Conservation (phyloP, 1,140 invertebrate genomes). For the Lerema accius region DNA sequence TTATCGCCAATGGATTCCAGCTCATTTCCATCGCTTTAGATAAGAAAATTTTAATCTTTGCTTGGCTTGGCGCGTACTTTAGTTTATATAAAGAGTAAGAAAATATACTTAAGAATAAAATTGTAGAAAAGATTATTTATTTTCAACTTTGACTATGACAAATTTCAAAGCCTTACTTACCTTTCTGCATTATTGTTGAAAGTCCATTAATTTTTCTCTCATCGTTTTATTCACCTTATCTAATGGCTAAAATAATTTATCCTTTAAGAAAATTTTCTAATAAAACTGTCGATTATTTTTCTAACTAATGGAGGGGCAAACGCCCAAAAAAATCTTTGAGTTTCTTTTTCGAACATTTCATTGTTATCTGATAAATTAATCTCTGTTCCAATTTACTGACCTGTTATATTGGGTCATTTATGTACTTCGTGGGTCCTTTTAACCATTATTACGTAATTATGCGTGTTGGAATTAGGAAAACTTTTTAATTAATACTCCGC, state of each 20-base stretch:
- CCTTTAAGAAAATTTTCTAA: too few relatives aligned
- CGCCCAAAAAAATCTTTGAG: too few relatives aligned
- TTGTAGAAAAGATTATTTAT: background rate
- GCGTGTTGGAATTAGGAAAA: constrained; percentile 11
- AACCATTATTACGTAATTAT: constrained; percentile 11
- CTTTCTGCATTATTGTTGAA: too few relatives aligned
- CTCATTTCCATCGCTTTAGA: constrained; percentile 9
- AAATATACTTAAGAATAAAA: background rate
- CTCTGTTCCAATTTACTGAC: constrained; percentile 35
- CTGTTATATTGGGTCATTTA: constrained; percentile 15
- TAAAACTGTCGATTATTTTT: too few relatives aligned
- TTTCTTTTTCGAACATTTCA: constrained; percentile 19
- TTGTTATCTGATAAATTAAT: constrained; percentile 40
- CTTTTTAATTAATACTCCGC: constrained; percentile 19
- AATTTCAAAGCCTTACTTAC: too few relatives aligned
- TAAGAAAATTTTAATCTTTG: constrained; percentile 6
- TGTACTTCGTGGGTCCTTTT: constrained; percentile 6
- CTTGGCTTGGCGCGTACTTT: background rate
- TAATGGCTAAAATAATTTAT: too few relatives aligned
- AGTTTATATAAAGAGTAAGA: background rate
- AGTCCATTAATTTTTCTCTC: too few relatives aligned
- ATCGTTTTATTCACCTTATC: too few relatives aligned
- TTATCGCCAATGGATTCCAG: constrained; percentile 2
- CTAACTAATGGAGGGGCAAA: too few relatives aligned
- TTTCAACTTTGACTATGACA: too few relatives aligned